Evolutionary conservation across 2,888 invertebrate species (phyloP), one percentile per base, ranked within the genome.

Genomic region (Unio pictorum): DNA sequence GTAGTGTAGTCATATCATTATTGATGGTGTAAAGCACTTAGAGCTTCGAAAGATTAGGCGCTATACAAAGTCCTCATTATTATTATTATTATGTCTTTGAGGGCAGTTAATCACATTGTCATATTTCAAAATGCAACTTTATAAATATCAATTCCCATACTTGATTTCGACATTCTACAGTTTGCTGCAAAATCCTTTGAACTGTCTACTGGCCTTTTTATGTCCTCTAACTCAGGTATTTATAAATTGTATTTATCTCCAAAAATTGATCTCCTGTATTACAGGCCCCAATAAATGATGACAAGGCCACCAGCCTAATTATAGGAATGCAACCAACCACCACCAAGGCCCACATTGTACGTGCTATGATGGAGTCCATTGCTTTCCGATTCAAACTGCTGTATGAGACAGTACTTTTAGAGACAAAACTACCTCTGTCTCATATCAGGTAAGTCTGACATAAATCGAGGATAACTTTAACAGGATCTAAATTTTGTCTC

Each of bases 331-430:
- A 96, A 1, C 95, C 96, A 60, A 96, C 94, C 86, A 96, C 97
- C 0, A 95, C 95, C 0, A 96, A 95, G 89, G 94, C 95, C 81
- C 98, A 99, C 91, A 95, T 99, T 73, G 95, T 97, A 61, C 92
- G 98, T 80, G 98, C 99, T 0, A 95, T 97, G 0, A 91, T 99
- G 56, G 98, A 99, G 91, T 95, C 98, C 0, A 95, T 99, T 4
- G 97, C 97, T 83, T 99, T 96, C 89, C 97, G 99, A 95, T 26
- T 96, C 55, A 93, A 94, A 26, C 93, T 96, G 80, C 92, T 97
- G 23, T 95, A 94, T 84, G 91, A 93, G 64, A 93, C 94, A 56
- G 92, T 96, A n/a, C 91, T 93, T 55, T 86, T 91, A 0, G 96
- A 97, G 91, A 93, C 94, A 0, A 89, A 91, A 71, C 93, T 93